phyloP scores from a whole-genome alignment of 2,888 invertebrate species.

The Ctenicera cuprea region DNA sequence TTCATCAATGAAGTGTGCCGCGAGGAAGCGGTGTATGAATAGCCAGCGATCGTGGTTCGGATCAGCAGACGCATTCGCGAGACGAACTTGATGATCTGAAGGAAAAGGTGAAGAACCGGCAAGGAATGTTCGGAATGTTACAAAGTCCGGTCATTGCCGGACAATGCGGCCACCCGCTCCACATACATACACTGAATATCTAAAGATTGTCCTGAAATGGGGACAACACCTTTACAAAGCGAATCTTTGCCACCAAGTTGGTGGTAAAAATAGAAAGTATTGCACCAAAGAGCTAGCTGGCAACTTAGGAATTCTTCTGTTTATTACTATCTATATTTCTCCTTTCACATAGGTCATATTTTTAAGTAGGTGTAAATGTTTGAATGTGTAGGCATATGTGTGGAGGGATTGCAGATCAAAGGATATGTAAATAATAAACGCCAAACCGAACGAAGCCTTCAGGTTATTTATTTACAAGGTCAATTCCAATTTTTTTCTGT shows the following conservation, averaged over 20 bases:
- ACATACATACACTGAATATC: conserved; percentile 45
- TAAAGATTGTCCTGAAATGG: conserved; percentile 23
- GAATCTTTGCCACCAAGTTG: background rate
- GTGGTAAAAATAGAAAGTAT: conserved; percentile 31
- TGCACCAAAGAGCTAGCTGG: too few relatives aligned
- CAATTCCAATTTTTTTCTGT: too few relatives aligned
- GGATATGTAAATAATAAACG: too few relatives aligned
- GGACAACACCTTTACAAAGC: conserved; percentile 15
- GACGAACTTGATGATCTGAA: conserved; percentile 56
- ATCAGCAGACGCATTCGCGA: conserved; percentile 50
- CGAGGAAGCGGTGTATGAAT: conserved; percentile 44
- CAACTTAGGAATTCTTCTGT: too few relatives aligned
- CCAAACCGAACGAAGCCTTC: too few relatives aligned
- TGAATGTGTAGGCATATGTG: too few relatives aligned
- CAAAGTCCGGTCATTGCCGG: conserved; percentile 61
- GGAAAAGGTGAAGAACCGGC: conserved; percentile 64
- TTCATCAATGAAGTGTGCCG: conserved; percentile 46
- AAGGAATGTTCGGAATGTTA: conserved; percentile 63
- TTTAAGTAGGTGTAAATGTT: too few relatives aligned
- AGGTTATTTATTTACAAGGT: background rate
- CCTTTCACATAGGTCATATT: too few relatives aligned
- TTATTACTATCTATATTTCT: too few relatives aligned
- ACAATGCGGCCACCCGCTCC: conserved; percentile 62
- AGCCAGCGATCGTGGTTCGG: conserved; percentile 35
- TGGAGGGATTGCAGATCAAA: too few relatives aligned